Base-by-base conservation (phyloP, 2,113 vertebrate genomes). In the Addax nasomaculatus region DNA sequence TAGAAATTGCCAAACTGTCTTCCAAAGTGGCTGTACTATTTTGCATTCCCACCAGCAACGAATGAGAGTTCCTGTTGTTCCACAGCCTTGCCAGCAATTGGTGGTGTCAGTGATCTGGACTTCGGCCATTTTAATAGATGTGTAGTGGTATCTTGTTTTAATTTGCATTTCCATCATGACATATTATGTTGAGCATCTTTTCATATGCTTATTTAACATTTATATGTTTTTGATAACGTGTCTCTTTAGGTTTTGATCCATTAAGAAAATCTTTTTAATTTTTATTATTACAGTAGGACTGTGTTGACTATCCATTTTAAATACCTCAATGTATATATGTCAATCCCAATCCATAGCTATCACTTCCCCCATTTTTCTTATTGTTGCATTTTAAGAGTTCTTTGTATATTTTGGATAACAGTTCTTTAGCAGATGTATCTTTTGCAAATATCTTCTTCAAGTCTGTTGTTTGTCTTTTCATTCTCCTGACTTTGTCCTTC, bases 121-220 rank as follows among this genome's bases (percentile, higher is more conserved):
- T 19, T 39, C 11, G 21, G 36, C 62, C 19, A 0, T 43, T 23
- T 62, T 67, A 8, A 39, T 10, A 5, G 15, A 36, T 36, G 39
- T 21, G 21, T 14, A 2, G 36, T 21, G 47, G 49, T 0, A 4
- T 27, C 76, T 7, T 2, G 27, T 6, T 2, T 15, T 12, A 2
- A 7, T 12, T 7, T 29, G 27, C 21, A 9, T 7, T 36, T 43
- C 67, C 53, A n/a, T 5, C 3, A 2, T 13, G 49, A 7, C 5
- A 1, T 2, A 0, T 3, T 6, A 29, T 0, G 4, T 11, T 47
- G n/a, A 19, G 9, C 45, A 1, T 53, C 53, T n/a, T 43, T 49
- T 2, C 67, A 0, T 3, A 2, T 7, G n/a, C 27, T 58, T 14
- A 0, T 45, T 2, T 90, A 45, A 36, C 64, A 1, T 4, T 55